phyloP scores from a whole-genome alignment of 2,113 vertebrate species.

The Bostrychus sinensis region DNA sequence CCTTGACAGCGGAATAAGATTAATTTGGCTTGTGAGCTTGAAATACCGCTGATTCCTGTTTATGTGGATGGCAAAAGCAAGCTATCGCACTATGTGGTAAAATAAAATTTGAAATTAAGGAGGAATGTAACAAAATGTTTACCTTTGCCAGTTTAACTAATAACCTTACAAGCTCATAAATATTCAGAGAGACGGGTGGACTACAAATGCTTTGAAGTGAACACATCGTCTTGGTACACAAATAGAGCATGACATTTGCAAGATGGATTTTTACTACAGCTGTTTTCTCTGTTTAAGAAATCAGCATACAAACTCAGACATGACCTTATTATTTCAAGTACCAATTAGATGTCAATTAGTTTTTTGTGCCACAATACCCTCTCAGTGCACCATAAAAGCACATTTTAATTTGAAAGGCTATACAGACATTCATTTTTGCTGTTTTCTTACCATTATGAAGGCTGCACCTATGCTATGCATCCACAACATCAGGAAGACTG shows the following conservation, averaged over 20 bases:
- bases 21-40: conserved; percentile 17
- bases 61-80: conserved; percentile 1
- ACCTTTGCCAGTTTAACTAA: conserved; percentile 16
- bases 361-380: conserved; percentile 16
- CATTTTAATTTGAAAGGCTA: conserved; percentile 31
- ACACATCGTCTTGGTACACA: conserved; percentile 30
- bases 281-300: conserved; percentile 23
- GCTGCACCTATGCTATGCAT: too few species aligned
- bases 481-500: background rate
- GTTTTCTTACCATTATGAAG: background rate
- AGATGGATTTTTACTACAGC: conserved; percentile 25
- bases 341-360: conserved; percentile 44
- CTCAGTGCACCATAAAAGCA: conserved; percentile 19
- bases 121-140: conserved; percentile 4
- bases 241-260: conserved; percentile 36
- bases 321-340: conserved; percentile 29
- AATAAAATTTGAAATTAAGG: conserved; percentile 29
- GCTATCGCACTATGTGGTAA: conserved; percentile 12
- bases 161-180: conserved; percentile 18
- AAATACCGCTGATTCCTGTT: conserved; percentile 13
- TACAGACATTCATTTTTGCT: conserved; percentile 14
- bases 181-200: conserved; percentile 27
- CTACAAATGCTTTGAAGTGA: conserved; percentile 23
- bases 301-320: conserved; percentile 32
- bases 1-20: conserved; percentile 20